phyloP scores from a whole-genome alignment of 2,113 vertebrate genomes.

The Mobula birostris region DNA sequence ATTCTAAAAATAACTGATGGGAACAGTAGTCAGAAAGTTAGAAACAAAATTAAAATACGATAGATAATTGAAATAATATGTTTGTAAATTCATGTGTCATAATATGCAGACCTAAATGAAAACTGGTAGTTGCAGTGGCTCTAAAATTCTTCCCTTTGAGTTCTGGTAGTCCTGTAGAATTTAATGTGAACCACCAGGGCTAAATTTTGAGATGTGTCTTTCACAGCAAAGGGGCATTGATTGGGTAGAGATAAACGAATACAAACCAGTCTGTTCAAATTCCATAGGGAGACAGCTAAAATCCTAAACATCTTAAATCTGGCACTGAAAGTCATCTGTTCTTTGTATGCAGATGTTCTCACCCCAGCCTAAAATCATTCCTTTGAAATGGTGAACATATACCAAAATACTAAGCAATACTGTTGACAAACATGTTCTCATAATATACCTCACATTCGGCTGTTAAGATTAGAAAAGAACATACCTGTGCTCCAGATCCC shows the following conservation, averaged over 20 bases:
- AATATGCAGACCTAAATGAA: background rate
- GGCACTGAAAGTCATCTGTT: background rate
- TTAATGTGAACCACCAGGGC: too few species aligned
- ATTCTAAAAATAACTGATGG: background rate
- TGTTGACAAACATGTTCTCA: background rate
- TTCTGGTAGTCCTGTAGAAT: background rate
- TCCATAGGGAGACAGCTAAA: background rate
- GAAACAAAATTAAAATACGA: background rate
- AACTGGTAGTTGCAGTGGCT: background rate
- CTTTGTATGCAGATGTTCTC: background rate
- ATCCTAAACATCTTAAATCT: background rate
- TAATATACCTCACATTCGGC: background rate
- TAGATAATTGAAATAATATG: background rate
- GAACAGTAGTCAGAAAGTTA: background rate
- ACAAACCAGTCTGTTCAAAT: background rate
- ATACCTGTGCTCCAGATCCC: slow-evolving; percentile 77
- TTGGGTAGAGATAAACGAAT: background rate
- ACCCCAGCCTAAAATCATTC: background rate
- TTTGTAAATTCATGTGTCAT: background rate
- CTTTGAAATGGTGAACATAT: background rate
- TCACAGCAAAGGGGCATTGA: background rate
- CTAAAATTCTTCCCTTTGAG: too few species aligned
- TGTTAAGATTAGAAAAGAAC: background rate
- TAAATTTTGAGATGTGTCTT: background rate
- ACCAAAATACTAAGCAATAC: background rate